Evolutionary conservation across 2,888 invertebrate species (phyloP).

Genomic region (Ferrisia virgata): DNA sequence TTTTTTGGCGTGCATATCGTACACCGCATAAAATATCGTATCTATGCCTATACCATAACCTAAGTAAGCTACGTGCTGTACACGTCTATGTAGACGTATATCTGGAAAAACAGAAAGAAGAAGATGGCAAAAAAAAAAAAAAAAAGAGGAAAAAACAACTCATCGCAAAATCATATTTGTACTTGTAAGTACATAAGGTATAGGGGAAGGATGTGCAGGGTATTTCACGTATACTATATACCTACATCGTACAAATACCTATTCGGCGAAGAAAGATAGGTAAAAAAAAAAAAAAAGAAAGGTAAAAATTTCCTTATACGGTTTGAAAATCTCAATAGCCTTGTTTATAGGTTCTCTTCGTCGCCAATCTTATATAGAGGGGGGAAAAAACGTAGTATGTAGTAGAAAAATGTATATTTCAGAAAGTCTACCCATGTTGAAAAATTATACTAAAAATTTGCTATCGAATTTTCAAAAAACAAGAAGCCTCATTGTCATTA

Average conservation of each 20-base stretch:
- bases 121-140: too few relatives aligned
- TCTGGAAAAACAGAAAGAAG: too few relatives aligned
- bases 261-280: too few relatives aligned
- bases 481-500: neutral
- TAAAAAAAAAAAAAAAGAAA: neutral
- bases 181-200: too few relatives aligned
- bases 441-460: neutral
- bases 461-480: neutral
- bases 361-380: neutral
- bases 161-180: neutral
- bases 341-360: neutral
- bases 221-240: neutral
- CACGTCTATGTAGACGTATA: too few relatives aligned
- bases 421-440: neutral
- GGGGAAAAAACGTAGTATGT: too few relatives aligned
- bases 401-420: neutral
- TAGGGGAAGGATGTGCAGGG: neutral
- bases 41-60: neutral
- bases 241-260: too few relatives aligned
- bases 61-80: too few relatives aligned
- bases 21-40: neutral
- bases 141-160: neutral
- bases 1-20: neutral
- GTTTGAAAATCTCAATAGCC: neutral
- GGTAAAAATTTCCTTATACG: neutral